Evolutionary conservation across 35 echinoderm and acorn worm genomes (phyloP), one percentile per base, ranked within the genome.

Genomic region (Lytechinus pictus): DNA sequence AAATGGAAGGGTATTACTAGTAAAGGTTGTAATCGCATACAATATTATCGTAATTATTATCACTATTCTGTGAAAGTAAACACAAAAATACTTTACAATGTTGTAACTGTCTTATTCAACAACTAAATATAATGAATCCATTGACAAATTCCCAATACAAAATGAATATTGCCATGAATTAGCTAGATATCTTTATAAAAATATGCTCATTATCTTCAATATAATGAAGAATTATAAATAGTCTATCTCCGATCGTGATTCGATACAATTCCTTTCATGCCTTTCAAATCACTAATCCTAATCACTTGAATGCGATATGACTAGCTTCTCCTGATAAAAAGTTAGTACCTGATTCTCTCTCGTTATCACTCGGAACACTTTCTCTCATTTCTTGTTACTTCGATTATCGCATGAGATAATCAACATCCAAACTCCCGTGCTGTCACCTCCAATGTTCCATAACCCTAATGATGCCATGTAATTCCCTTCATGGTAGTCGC

Each of bases 371-470:
- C 66, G 6, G 66, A 79, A 79, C 66, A 19, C 66, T 79, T n/a
- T 79, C 66, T 79, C 66, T 24, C 66, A 79, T 79, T 79, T 79
- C 66, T 79, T 24, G 66, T 79, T 19, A 79, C 66, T 79, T 79
- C 66, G 66, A 79, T 79, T 79, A 79, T 79, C 66, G n/a, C 66
- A 79, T 19, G n/a, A 79, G 66, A 79, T 79, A 79, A 79, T 79
- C 66, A 79, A 79, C 66, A 79, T 79, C 66, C 19, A 79, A 79
- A 79, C 66, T 24, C 66, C 21, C 19, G 66, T 79, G 8, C 66
- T 79, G 88, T 90, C 88, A 90, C 28, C 13, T 90, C 9, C 10
- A n/a, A 9, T 54, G 16, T 27, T 54, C 27, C 16, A 28, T 90
- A 44, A 28, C n/a, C 28, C 88, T 9, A 1, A 44, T 13, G 56